These are phyloP conservation scores for Melanotaenia nigrans DNA, from an alignment of 2,797 vertebrate species.

Conservation along the genomic window DNA sequence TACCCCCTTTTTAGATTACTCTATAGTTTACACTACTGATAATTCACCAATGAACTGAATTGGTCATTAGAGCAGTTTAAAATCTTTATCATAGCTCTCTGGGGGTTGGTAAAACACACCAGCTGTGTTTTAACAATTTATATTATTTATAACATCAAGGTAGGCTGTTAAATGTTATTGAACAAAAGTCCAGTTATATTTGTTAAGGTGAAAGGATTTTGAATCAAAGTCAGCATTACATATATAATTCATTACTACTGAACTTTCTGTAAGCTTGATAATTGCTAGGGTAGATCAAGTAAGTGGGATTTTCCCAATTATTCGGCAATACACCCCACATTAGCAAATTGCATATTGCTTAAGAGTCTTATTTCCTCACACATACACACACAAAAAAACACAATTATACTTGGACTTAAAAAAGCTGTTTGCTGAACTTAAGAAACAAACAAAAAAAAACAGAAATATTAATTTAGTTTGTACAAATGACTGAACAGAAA, in stretches of 20 bases:
- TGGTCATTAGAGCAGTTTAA: background rate
- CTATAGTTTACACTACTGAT: background rate
- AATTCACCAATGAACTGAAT: constrained; percentile 29
- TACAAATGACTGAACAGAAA: constrained; percentile 4
- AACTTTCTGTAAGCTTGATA: constrained; percentile 2
- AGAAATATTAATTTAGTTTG: background rate
- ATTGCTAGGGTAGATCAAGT: constrained; percentile 2
- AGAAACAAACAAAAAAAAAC: background rate
- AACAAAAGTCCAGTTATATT: constrained; percentile 10
- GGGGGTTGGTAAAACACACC: background rate
- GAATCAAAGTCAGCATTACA: constrained; percentile 7
- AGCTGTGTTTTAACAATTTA: background rate
- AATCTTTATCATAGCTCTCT: no score
- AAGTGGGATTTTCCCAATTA: constrained; percentile 3
- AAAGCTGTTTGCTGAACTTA: background rate
- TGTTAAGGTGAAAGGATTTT: background rate
- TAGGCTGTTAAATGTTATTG: background rate
- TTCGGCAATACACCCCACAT: background rate
- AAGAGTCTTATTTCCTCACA: background rate
- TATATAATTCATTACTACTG: background rate
- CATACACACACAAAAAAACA: background rate
- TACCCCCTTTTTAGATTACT: no score
- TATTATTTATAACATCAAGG: background rate
- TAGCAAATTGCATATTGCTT: constrained; percentile 3
- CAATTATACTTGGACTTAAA: background rate